Evolutionary conservation across 2,113 vertebrate genomes (phyloP).

Genomic region (Pituophis catenifer): DNA sequence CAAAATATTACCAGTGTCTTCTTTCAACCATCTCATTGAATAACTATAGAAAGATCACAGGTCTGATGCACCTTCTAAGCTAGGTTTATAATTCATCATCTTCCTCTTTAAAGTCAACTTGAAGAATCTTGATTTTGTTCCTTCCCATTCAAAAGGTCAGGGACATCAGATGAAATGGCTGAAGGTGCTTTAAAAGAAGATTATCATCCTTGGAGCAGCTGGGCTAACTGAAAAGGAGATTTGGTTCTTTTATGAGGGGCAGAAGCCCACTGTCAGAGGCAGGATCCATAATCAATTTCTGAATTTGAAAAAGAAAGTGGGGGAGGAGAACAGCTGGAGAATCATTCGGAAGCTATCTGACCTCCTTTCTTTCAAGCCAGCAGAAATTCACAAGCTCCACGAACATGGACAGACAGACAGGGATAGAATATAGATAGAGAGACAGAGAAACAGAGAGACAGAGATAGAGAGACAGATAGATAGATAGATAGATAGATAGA

Average conservation of each 20-base stretch:
- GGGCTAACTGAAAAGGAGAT: slow-evolving; percentile 38
- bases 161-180: background rate
- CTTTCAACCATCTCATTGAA: background rate
- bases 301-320: slow-evolving; percentile 71
- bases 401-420: background rate
- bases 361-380: background rate
- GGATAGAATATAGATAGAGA: too few relatives aligned
- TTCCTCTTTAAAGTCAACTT: background rate
- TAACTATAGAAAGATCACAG: background rate
- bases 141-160: background rate
- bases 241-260: slow-evolving; percentile 72
- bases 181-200: background rate
- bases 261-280: slow-evolving; percentile 83
- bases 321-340: background rate
- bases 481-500: too few relatives aligned
- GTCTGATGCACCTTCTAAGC: background rate
- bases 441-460: too few relatives aligned
- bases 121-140: background rate
- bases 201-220: background rate
- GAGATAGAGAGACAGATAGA: too few relatives aligned
- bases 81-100: background rate
- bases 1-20: background rate
- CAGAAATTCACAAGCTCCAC: background rate
- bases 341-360: too few relatives aligned
- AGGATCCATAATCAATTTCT: slow-evolving; percentile 80